Evolutionary conservation across 1,140 invertebrate species (phyloP).

Genomic region (Hylaeus volcanicus): DNA sequence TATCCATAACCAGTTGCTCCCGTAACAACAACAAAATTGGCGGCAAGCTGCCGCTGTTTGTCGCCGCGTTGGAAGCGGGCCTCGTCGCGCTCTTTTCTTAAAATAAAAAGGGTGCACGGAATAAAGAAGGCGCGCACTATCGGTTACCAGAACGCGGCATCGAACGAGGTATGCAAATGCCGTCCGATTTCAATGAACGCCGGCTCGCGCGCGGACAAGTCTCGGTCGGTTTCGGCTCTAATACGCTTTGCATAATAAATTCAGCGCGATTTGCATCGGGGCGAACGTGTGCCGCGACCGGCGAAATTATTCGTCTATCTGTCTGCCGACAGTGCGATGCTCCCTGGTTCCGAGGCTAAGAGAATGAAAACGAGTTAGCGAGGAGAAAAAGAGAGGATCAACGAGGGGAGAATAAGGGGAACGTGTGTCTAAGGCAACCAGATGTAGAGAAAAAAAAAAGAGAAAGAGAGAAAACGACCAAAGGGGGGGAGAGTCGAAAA

Average conservation of each 20-base stretch:
- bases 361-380: slow-evolving; percentile 49
- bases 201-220: slow-evolving; percentile 11
- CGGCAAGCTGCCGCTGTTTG: too few species aligned
- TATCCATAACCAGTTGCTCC: too few species aligned
- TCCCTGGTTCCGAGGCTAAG: slow-evolving; percentile 11
- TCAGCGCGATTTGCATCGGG: slow-evolving; percentile 48
- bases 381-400: slow-evolving; percentile 59
- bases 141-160: neutral
- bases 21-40: too few species aligned
- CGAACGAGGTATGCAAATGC: slow-evolving; percentile 21
- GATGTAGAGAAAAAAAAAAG: slow-evolving; percentile 69
- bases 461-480: slow-evolving; percentile 29
- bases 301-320: slow-evolving; percentile 54
- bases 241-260: slow-evolving; percentile 61
- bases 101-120: neutral
- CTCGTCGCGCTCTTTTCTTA: too few species aligned
- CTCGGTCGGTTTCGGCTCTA: slow-evolving; percentile 21
- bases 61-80: too few species aligned
- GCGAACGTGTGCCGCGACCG: slow-evolving; percentile 31
- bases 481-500: slow-evolving; percentile 49
- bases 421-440: slow-evolving; percentile 76
- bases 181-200: slow-evolving; percentile 17
- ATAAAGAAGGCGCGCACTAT: neutral
- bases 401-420: slow-evolving; percentile 46
- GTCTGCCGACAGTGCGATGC: slow-evolving; percentile 43